Percentiles rank a stretch among this genome's conserved stretches.
phyloP scores from a whole-genome alignment of 1,140 invertebrate species.

The Drosophila albomicans region DNA sequence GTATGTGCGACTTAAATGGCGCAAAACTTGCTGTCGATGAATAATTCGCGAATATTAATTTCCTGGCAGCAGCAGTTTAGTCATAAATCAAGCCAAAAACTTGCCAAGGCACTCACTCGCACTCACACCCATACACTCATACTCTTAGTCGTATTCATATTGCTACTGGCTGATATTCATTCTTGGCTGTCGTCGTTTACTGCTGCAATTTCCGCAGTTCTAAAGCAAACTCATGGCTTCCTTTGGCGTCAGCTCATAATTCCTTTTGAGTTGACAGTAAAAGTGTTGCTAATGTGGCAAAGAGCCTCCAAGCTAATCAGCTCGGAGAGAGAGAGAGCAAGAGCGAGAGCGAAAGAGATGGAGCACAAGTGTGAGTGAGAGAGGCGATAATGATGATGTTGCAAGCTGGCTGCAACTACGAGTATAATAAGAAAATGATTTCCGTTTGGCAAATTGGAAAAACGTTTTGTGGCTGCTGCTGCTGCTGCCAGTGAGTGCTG shows the following conservation, averaged over 20 bases:
- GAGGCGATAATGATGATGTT: constrained; percentile 44
- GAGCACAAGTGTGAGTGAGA: background rate
- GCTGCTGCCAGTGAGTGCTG: constrained; percentile 37
- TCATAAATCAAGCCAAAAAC: constrained; percentile 1
- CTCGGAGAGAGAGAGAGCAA: constrained; percentile 8
- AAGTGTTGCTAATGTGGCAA: constrained; percentile 75
- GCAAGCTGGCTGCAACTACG: constrained; percentile 61
- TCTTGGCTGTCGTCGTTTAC: constrained; percentile 32
- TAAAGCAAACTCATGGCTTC: constrained; percentile 43
- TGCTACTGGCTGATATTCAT: constrained; percentile 3
- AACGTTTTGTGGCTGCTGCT: constrained; percentile 65
- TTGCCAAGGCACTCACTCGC: constrained; percentile 4
- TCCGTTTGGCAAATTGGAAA: constrained; percentile 83
- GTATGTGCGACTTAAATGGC: background rate
- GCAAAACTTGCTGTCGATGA: background rate
- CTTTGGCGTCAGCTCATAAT: constrained; percentile 55
- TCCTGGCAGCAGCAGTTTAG: constrained; percentile 18
- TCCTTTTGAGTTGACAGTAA: constrained; percentile 71
- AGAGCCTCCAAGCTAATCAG: constrained; percentile 69
- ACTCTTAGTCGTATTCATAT: background rate
- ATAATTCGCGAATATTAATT: constrained; percentile 35
- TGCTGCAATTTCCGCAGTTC: constrained; percentile 48
- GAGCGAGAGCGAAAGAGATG: background rate
- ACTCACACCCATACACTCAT: constrained; percentile 10
- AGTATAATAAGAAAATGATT: constrained; percentile 79